phyloP scores from a whole-genome alignment of 2,797 vertebrate genomes.

The Microctenopoma stevenorrisi region DNA sequence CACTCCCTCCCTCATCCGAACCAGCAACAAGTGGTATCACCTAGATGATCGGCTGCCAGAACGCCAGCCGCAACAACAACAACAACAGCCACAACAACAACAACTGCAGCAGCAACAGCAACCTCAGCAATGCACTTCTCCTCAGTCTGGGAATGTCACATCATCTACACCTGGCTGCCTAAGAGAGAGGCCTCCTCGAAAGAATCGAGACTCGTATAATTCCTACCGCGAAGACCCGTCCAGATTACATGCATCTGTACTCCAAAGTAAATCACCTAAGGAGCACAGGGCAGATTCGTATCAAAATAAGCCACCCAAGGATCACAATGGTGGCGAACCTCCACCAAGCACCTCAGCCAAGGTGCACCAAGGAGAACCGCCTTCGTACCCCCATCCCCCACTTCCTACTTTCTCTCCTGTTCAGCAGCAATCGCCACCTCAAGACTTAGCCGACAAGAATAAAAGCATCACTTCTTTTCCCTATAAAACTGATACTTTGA shows the following conservation, averaged over 20 bases:
- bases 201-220: conserved; percentile 97
- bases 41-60: conserved; percentile 97
- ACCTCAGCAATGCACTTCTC: conserved; percentile 92
- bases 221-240: conserved; percentile 93
- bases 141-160: conserved; percentile 92
- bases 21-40: conserved; percentile 99
- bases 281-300: conserved; percentile 81
- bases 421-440: conserved; percentile 83
- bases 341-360: conserved; percentile 87
- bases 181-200: conserved; percentile 93
- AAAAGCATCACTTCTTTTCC: conserved; percentile 96
- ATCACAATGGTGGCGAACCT: conserved; percentile 83
- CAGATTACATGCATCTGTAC: conserved; percentile 90
- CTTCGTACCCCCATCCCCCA: conserved; percentile 82
- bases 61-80: conserved; percentile 85
- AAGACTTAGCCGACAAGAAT: conserved; percentile 89
- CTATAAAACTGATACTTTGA: conserved; percentile 96
- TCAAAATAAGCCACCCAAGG: conserved; percentile 81
- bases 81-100: conserved; percentile 80
- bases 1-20: conserved; percentile 98
- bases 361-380: conserved; percentile 85
- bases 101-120: conserved; percentile 74
- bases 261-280: conserved; percentile 92
- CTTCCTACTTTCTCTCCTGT: conserved; percentile 87
- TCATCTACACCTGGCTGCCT: conserved; percentile 94